These are phyloP conservation scores for Cyclargus thomasi DNA, from an alignment of 1,140 invertebrate species.

Conservation along the genomic window DNA sequence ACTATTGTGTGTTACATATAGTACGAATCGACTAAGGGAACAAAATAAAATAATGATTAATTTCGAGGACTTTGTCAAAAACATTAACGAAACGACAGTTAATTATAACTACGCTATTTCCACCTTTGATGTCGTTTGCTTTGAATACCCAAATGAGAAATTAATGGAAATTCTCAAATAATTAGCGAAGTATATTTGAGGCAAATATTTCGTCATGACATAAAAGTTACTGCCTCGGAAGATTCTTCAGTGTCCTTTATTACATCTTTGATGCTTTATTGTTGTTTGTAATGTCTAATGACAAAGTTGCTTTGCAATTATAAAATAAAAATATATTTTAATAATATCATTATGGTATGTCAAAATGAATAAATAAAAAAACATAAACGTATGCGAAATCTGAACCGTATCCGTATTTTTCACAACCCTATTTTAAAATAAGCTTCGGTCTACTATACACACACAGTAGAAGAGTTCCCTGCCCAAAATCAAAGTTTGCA, in stretches of 20 bases:
- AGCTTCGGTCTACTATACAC: no score
- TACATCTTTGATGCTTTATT: not conserved
- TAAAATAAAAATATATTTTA: no score
- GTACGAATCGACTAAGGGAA: not conserved
- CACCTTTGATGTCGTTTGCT: not conserved
- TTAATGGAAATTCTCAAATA: conserved; percentile 5
- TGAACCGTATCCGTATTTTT: no score
- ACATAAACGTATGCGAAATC: no score
- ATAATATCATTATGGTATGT: no score
- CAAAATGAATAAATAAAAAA: no score
- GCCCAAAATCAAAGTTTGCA: no score
- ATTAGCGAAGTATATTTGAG: not conserved
- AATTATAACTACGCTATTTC: conserved; percentile 12
- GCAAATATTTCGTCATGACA: not conserved
- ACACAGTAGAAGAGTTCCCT: no score
- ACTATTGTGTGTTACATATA: not conserved
- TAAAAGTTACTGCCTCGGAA: not conserved
- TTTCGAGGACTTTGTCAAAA: conserved; percentile 34
- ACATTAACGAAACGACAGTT: conserved; percentile 12
- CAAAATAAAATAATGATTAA: not conserved
- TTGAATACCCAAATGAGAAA: conserved; percentile 6
- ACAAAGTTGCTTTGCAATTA: not conserved
- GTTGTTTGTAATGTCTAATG: not conserved
- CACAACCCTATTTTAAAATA: no score
- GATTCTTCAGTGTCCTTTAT: not conserved